phyloP scores from a whole-genome alignment of 2,113 vertebrate genomes.

The Nothocercus julius region DNA sequence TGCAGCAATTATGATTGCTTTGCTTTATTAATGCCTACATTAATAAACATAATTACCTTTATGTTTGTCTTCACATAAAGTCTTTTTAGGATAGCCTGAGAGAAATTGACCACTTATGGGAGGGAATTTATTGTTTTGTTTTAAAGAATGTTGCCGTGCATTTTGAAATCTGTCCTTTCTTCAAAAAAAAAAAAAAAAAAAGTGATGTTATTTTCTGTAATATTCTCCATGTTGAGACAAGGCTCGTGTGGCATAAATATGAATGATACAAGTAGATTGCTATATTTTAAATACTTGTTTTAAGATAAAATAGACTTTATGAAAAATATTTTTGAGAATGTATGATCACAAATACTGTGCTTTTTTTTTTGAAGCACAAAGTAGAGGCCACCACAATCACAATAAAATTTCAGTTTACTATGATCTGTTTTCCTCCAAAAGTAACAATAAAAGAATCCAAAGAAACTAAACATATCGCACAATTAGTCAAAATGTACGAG shows the following conservation, averaged over 20 bases:
- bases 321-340: slow-evolving; percentile 5
- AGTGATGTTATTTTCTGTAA: background rate
- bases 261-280: background rate
- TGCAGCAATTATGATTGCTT: slow-evolving; percentile 11
- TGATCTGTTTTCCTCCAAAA: background rate
- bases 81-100: slow-evolving; percentile 13
- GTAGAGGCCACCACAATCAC: background rate
- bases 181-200: background rate
- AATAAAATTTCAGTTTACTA: slow-evolving; percentile 1
- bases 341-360: background rate
- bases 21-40: background rate
- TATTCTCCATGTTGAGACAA: background rate
- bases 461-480: slow-evolving; percentile 49
- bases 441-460: slow-evolving; percentile 27
- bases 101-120: background rate
- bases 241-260: background rate
- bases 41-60: background rate
- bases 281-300: background rate
- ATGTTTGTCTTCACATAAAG: background rate
- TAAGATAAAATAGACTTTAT: background rate
- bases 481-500: slow-evolving; percentile 40
- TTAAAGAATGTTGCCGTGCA: background rate
- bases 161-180: background rate
- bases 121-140: background rate
- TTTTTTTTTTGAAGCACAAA: background rate